phyloP scores from a whole-genome alignment of 2,797 vertebrate species.

The Pseudomugil gertrudae region DNA sequence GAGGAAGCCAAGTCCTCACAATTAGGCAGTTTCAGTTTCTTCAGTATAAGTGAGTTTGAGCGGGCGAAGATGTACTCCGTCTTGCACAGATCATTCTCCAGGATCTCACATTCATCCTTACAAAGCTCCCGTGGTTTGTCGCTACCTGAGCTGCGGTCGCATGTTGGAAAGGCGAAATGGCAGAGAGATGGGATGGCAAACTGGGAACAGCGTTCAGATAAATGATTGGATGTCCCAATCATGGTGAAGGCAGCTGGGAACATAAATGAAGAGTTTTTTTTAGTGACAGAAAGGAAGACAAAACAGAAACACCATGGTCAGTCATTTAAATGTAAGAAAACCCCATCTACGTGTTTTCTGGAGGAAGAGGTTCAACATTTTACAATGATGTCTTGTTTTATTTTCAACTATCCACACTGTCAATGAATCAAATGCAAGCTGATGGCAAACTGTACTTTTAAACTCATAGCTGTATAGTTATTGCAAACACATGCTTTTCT shows the following conservation, averaged over 20 bases:
- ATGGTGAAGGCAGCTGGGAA: slow-evolving; percentile 96
- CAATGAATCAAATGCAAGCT: slow-evolving; percentile 30
- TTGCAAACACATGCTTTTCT: slow-evolving; percentile 59
- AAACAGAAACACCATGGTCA: background rate
- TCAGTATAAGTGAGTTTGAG: slow-evolving; percentile 95
- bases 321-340: background rate
- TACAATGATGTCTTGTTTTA: background rate
- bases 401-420: slow-evolving; percentile 1
- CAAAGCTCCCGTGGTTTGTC: slow-evolving; percentile 95
- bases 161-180: slow-evolving; percentile 97
- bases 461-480: slow-evolving; percentile 47
- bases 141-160: slow-evolving; percentile 86
- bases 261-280: slow-evolving; percentile 7
- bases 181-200: slow-evolving; percentile 97
- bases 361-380: background rate
- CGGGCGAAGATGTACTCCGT: slow-evolving; percentile 98
- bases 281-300: background rate
- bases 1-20: slow-evolving; percentile 93
- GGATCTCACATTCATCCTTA: slow-evolving; percentile 96
- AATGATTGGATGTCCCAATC: slow-evolving; percentile 97
- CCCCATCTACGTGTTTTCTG: background rate
- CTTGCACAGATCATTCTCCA: slow-evolving; percentile 97
- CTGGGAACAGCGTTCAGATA: slow-evolving; percentile 97
- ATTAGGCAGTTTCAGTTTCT: slow-evolving; percentile 95
- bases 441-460: slow-evolving; percentile 25